Percentiles rank a stretch among this genome's conserved stretches.
Conservation (phyloP, 2,888 invertebrate species). For the Strigamia transsilvanica region DNA sequence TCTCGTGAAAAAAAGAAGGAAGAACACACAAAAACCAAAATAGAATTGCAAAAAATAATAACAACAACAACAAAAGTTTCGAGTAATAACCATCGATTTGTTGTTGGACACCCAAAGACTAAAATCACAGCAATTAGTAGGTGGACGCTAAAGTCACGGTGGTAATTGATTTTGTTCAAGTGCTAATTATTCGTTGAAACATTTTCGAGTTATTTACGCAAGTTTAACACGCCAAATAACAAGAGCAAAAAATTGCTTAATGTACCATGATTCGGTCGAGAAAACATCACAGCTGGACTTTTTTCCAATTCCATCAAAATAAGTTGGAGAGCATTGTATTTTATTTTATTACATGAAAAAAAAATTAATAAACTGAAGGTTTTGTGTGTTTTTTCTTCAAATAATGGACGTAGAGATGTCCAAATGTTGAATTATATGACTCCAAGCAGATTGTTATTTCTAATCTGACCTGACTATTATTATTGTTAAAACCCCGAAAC, state of each 20-base stretch:
- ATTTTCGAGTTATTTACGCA: conserved; percentile 15
- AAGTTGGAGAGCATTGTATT: not conserved
- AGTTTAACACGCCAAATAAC: not conserved
- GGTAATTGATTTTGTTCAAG: not conserved
- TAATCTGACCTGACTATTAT: no score
- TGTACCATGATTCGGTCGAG: conserved; percentile 17
- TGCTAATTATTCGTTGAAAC: not conserved
- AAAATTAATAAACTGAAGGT: no score
- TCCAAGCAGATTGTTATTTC: no score
- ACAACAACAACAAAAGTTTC: no score
- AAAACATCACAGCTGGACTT: conserved; percentile 42
- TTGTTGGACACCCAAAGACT: no score
- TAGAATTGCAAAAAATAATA: not conserved
- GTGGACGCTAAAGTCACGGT: not conserved
- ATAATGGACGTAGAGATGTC: no score
- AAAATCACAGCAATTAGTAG: conserved; percentile 9
- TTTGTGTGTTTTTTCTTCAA: no score
- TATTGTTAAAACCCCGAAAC: no score
- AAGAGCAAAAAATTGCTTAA: conserved; percentile 36
- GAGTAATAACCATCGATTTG: no score
- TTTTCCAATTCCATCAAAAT: conserved; percentile 27
- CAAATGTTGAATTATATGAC: no score
- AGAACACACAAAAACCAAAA: not conserved
- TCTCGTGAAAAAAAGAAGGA: not conserved
- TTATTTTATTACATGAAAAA: conserved; percentile 12